A percentile compares a stretch with the other conserved stretches of the same genome.
Conservation (phyloP, 2,888 invertebrate genomes). For the Chrysolina oricalcia region DNA sequence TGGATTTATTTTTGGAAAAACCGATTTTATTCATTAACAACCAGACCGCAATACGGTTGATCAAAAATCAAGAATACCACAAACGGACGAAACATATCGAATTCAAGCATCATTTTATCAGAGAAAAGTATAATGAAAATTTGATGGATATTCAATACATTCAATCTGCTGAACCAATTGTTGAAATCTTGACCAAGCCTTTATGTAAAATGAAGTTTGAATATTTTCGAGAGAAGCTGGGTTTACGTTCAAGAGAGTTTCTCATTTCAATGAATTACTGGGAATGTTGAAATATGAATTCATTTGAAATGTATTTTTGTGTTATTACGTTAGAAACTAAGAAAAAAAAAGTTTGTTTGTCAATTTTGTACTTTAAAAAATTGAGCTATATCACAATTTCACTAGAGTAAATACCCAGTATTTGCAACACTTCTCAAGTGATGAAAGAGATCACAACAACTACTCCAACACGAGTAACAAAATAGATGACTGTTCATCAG, state of each 20-base stretch:
- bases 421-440: too few relatives aligned
- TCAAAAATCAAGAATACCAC: background rate
- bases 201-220: background rate
- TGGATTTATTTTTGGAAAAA: background rate
- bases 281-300: background rate
- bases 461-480: too few relatives aligned
- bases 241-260: background rate
- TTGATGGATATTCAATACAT: background rate
- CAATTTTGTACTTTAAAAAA: too few relatives aligned
- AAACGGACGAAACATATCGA: background rate
- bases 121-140: background rate
- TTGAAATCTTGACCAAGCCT: conserved; percentile 3
- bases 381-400: too few relatives aligned
- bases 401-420: too few relatives aligned
- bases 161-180: background rate
- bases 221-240: background rate
- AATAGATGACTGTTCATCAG: background rate
- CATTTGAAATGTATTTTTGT: background rate
- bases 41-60: background rate
- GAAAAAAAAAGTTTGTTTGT: too few relatives aligned
- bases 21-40: background rate
- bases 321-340: too few relatives aligned
- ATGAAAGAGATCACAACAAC: too few relatives aligned
- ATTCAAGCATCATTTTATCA: background rate
- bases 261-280: background rate